phyloP scores from a whole-genome alignment of 2,113 vertebrate genomes.

The western clawed frog (Xenopus tropicalis) region DNA sequence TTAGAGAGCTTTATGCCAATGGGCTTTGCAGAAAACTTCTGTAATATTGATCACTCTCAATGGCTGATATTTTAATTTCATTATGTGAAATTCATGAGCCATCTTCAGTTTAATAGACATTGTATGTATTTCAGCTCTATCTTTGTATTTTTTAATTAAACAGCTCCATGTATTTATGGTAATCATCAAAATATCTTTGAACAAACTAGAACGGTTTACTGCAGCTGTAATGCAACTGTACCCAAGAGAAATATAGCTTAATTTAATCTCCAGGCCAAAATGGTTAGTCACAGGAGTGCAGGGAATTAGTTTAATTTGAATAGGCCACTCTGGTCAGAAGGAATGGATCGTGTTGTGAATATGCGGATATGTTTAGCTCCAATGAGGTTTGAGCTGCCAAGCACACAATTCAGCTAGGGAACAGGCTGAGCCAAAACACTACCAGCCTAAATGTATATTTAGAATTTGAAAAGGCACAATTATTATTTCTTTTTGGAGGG shows the following conservation, averaged over 20 bases:
- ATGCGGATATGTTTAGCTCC: constrained; percentile 41
- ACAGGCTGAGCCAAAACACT: background rate
- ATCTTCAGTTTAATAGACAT: constrained; percentile 36
- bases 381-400: constrained; percentile 35
- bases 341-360: constrained; percentile 40
- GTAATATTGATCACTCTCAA: constrained; percentile 34
- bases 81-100: constrained; percentile 38
- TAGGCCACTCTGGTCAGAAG: constrained; percentile 43
- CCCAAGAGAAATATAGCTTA: constrained; percentile 45
- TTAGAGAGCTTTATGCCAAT: background rate
- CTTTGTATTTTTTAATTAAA: constrained; percentile 46
- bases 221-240: constrained; percentile 35
- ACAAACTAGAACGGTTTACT: constrained; percentile 44
- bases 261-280: constrained; percentile 46
- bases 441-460: constrained; percentile 6
- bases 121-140: constrained; percentile 39
- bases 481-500: no score
- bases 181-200: constrained; percentile 46
- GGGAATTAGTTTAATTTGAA: constrained; percentile 47
- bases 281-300: constrained; percentile 45
- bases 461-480: no score
- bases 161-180: constrained; percentile 44
- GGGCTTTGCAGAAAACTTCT: background rate
- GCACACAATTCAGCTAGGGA: constrained; percentile 10
- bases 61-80: constrained; percentile 39